Evolutionary conservation across 2,113 vertebrate genomes (phyloP).

Genomic region (Electrona antarctica): DNA sequence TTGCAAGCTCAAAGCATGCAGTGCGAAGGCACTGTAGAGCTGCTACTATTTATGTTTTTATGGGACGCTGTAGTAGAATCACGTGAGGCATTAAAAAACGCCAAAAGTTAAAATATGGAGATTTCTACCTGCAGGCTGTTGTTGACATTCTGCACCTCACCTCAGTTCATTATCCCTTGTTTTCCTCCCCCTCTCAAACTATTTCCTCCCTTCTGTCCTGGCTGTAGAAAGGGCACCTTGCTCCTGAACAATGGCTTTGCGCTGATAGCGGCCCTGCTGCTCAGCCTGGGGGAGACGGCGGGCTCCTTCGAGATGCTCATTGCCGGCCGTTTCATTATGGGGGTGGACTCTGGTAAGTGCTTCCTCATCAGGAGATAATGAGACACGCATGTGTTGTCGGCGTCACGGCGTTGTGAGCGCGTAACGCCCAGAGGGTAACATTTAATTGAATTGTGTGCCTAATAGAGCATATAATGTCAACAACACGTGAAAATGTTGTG

Average conservation of each 20-base stretch:
- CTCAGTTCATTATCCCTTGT: not conserved
- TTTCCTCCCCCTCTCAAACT: not conserved
- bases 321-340: slow-evolving; percentile 88
- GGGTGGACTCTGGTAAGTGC: slow-evolving; percentile 89
- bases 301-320: slow-evolving; percentile 92
- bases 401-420: too few relatives aligned
- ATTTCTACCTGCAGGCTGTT: not conserved
- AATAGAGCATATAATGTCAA: too few relatives aligned
- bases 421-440: too few relatives aligned
- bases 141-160: not conserved
- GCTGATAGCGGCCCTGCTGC: slow-evolving; percentile 81
- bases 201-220: slow-evolving; percentile 5
- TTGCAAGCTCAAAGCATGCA: too few relatives aligned
- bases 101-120: not conserved
- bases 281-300: slow-evolving; percentile 82
- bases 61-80: not conserved
- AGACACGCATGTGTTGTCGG: too few relatives aligned
- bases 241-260: slow-evolving; percentile 89
- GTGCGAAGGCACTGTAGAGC: too few relatives aligned
- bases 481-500: too few relatives aligned
- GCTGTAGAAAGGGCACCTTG: slow-evolving; percentile 85
- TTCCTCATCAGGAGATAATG: not conserved
- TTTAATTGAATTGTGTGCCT: too few relatives aligned
- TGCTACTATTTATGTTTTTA: too few relatives aligned
- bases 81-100: not conserved